Base-by-base conservation (phyloP, 2,797 vertebrate species). In the Toxotes lorentzi region DNA sequence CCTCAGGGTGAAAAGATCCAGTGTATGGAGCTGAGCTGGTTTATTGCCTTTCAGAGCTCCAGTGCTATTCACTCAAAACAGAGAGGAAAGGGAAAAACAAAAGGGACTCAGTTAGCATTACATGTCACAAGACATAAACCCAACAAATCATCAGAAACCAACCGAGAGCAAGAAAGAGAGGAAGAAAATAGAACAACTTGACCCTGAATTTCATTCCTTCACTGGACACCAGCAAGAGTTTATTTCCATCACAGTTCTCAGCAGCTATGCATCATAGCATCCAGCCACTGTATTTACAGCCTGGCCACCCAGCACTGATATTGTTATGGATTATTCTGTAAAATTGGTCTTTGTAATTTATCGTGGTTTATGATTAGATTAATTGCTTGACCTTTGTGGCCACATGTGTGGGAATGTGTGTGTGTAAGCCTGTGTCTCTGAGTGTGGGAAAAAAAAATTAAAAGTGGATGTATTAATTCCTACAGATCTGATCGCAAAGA, bases 291-390 rank as follows among this genome's bases (percentile, higher is more conserved):
- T 94, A 90, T 95, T 95, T 95, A 95, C 90, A 82, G 82, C 89
- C 88, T 53, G 72, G 81, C 73, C 88, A 77, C 77, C 79, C 73
- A 32, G 53, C 88, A 89, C 93, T 90, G 90, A 93, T 93, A 91
- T 94, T 88, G 86, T 90, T 92, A 96, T 95, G 88, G 96, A 97
- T 96, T 96, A 93, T 90, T 91, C 95, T 85, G 94, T 95, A 95
- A 95, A 96, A 95, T 91, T 91, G 89, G 91, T 93, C 93, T 86
- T 91, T 88, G 85, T 88, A 94, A 95, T 96, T 95, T 93, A 92
- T 94, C 71, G 85, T 85, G 48, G 35, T 90, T 95, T 95, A 95
- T 73, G 79, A 92, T 89, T 89, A 89, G 93, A 81, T 91, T 93
- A 94, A 95, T 95, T 93, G 93, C 90, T 94, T 95, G 93, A 96